Base-by-base conservation (phyloP, 2,888 invertebrate genomes). In the Mesopsocus fuscifrons region DNA sequence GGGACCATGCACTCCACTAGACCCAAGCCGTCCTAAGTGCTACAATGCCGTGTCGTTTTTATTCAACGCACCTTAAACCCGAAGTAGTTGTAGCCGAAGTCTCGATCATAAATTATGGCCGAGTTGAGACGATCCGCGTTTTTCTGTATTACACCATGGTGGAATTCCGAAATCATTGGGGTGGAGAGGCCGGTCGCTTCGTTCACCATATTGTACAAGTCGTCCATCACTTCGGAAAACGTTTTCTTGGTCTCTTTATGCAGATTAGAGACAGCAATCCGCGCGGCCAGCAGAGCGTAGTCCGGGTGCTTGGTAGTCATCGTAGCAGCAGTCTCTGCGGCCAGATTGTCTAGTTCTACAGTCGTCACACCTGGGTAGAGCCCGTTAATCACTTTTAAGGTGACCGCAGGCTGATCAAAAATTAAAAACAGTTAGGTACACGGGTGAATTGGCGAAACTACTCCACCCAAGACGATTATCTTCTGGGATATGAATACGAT, bases 221-320 rank as follows among this genome's bases (percentile, higher is more conserved):
- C 87, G 47, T 74, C 68, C 62, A 97, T 83, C 1, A 95, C 95
- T 61, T 95, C 94, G 84, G 67, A 42, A 71, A 71, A 95, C 41
- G 74, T 74, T 63, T 95, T 92, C 57, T 83, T 91, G 0, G 97
- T 97, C 67, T 98, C 94, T 58, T 98, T 98, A 56, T 98, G 97
- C 47, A 98, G 68, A 66, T 98, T 98, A 1, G 95, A 94, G 34
- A 98, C 80, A 5, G 91, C 95, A 55, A 98, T 83, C 51, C 97
- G 71, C 2, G 84, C 87, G 43, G 87, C 88, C 42, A 88, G 63
- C 46, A 81, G 66, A 3, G 84, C 95, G 68, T 97, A 98, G 64
- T 98, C 97, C 0, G 95, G 91, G 64, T 98, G 97, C 55, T 83
- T 80, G 2, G 91, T 91, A 1, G 97, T 95, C 82, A 95, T 84